Conservation (phyloP, 2,113 vertebrate species). For the Raja brachyura region DNA sequence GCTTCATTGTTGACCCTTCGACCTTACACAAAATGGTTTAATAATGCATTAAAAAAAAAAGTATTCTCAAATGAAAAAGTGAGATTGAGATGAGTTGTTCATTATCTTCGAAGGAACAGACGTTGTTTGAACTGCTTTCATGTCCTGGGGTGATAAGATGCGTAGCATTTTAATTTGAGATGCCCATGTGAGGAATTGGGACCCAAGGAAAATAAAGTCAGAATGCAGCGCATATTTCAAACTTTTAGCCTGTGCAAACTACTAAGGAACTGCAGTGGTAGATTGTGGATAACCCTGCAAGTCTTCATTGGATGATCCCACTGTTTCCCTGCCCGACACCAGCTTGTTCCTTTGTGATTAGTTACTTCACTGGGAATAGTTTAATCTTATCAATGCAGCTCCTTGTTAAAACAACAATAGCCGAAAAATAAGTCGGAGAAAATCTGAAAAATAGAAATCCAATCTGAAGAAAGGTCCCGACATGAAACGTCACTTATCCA, state of each 20-base stretch:
- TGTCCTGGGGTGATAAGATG: slow-evolving; percentile 3
- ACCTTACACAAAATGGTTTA: slow-evolving; percentile 4
- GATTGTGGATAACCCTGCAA: too few relatives aligned
- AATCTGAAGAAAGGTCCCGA: too few relatives aligned
- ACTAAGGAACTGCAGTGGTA: background rate
- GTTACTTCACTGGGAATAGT: background rate
- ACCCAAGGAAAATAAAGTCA: slow-evolving; percentile 27
- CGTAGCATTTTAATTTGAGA: slow-evolving; percentile 13
- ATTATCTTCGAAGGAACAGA: slow-evolving; percentile 35
- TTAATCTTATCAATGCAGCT: background rate
- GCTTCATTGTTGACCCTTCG: background rate
- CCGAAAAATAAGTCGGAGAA: too few relatives aligned
- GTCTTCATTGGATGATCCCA: background rate
- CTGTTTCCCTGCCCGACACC: background rate
- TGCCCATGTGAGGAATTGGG: slow-evolving; percentile 12
- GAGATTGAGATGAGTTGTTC: background rate
- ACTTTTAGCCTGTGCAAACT: background rate
- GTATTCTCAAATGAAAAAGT: background rate
- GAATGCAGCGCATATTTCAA: background rate
- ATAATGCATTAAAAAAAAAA: background rate
- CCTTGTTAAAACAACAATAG: background rate
- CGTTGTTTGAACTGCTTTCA: background rate
- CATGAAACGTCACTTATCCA: too few relatives aligned
- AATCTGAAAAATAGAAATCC: too few relatives aligned
- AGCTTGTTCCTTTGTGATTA: background rate